Evolutionary conservation across 2,113 vertebrate genomes (phyloP).

Genomic region (Todiramphus saurophagus): DNA sequence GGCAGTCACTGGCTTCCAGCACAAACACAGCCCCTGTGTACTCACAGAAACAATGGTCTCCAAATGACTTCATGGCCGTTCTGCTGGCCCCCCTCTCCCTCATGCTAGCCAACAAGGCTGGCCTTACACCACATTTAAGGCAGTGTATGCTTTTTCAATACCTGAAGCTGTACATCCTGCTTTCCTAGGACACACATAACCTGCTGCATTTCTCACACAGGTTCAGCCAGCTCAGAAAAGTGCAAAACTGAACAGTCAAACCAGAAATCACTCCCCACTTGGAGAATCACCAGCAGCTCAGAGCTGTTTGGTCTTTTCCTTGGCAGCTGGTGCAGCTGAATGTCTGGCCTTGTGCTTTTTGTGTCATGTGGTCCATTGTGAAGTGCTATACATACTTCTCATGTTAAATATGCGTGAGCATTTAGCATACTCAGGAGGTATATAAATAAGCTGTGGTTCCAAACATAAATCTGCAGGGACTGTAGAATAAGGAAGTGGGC

Average conservation of each 20-base stretch:
- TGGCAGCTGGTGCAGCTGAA: background rate
- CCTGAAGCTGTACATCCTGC: background rate
- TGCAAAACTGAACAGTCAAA: background rate
- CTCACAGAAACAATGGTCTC: background rate
- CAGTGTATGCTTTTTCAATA: background rate
- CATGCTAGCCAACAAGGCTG: background rate
- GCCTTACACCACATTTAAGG: background rate
- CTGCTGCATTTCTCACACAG: background rate
- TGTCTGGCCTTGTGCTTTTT: background rate
- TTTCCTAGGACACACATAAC: background rate
- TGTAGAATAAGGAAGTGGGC: background rate
- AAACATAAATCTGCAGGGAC: background rate
- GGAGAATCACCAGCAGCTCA: fast-evolving
- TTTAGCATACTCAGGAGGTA: background rate
- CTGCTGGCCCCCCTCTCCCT: background rate
- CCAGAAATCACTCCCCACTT: background rate
- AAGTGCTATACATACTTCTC: background rate
- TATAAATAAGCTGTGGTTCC: background rate
- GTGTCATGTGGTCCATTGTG: background rate
- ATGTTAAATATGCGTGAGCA: background rate
- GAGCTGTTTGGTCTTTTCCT: background rate
- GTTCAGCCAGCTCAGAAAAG: background rate
- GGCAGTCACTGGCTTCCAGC: background rate
- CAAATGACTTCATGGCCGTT: background rate
- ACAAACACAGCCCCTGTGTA: background rate